A percentile compares a stretch with the other conserved stretches of the same genome.
Evolutionary conservation across 2,113 vertebrate genomes (phyloP).

Genomic region (Ardeotis arabs): DNA sequence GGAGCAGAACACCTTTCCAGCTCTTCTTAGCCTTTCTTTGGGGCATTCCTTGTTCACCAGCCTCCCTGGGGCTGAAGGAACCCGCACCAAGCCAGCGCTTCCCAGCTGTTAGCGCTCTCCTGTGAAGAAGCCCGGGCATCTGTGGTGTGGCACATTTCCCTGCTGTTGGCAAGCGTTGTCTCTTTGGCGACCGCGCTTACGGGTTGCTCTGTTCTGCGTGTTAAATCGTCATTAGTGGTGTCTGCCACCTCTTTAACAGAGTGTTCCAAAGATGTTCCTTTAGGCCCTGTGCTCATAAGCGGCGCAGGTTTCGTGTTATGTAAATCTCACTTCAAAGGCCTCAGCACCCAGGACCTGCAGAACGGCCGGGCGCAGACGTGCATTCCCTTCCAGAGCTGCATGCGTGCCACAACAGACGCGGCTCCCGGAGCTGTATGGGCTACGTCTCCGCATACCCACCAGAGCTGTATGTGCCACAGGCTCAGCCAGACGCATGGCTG

Average conservation of each 20-base stretch:
- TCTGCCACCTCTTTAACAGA: not conserved
- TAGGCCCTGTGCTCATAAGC: not conserved
- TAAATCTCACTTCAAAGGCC: slow-evolving; percentile 2
- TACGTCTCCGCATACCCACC: not conserved
- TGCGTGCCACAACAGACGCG: not conserved
- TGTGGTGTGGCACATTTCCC: not conserved
- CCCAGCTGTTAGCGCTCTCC: not conserved
- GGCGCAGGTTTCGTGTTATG: not conserved
- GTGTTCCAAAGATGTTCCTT: not conserved
- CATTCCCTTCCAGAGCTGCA: not conserved
- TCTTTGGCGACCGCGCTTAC: not conserved
- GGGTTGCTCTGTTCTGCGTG: not conserved
- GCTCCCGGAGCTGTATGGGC: not conserved
- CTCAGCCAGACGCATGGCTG: slow-evolving; percentile 17
- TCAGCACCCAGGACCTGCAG: not conserved
- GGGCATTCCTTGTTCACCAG: not conserved
- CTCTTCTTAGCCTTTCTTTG: not conserved
- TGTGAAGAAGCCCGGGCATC: not conserved
- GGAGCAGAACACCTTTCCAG: not conserved
- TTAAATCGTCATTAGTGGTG: not conserved
- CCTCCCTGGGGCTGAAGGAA: not conserved
- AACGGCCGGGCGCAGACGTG: not conserved
- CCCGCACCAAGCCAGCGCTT: not conserved
- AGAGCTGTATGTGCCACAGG: not conserved
- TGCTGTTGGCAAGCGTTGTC: not conserved